These are phyloP conservation scores for Rallus limicola DNA, from an alignment of 2,113 vertebrate genomes.

Conservation along the genomic window DNA sequence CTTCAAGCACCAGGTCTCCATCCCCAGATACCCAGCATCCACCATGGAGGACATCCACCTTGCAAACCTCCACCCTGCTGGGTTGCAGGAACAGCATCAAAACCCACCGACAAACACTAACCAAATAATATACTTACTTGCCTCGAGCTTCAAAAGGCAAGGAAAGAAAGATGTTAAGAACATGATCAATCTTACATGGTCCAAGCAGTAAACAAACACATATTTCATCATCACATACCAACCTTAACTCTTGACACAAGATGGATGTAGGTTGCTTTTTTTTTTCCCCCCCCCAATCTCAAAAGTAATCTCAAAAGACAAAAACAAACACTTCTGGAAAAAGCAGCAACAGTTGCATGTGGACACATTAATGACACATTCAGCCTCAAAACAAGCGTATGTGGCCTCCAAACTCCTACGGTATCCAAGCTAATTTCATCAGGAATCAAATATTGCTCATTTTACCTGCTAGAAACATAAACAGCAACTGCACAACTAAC, in stretches of 20 bases:
- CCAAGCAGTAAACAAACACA: slow-evolving; percentile 65
- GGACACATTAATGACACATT: not conserved
- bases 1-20: not conserved
- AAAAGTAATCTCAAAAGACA: slow-evolving; percentile 50
- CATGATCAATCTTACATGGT: slow-evolving; percentile 48
- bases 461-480: slow-evolving; percentile 9
- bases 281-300: not conserved
- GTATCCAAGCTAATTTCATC: not conserved
- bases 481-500: not conserved
- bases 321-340: slow-evolving; percentile 13
- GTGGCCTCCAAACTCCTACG: not conserved
- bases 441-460: not conserved
- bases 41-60: fast-evolving
- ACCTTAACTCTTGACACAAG: slow-evolving; percentile 46
- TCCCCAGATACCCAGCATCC: fast-evolving
- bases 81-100: not conserved
- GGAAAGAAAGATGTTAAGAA: slow-evolving; percentile 43
- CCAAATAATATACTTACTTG: slow-evolving; percentile 30
- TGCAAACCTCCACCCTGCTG: not conserved
- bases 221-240: slow-evolving; percentile 61
- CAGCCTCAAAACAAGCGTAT: not conserved
- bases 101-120: not conserved
- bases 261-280: not conserved
- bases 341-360: not conserved
- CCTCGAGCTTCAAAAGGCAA: slow-evolving; percentile 31